phyloP scores from a whole-genome alignment of 2,888 invertebrate species.

The Ochropacha duplaris region DNA sequence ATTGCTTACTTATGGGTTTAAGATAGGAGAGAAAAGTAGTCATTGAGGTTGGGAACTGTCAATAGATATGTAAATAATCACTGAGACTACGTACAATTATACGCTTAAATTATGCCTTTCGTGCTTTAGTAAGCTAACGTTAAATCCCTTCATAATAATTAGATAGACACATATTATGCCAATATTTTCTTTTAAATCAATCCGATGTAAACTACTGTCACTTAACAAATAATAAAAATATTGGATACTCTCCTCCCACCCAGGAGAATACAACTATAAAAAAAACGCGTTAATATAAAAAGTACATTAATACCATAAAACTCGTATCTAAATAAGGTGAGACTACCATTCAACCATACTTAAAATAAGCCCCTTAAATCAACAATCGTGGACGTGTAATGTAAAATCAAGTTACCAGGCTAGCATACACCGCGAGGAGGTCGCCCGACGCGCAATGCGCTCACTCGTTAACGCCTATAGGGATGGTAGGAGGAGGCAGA shows the following conservation, averaged over 20 bases:
- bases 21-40: conserved; percentile 15
- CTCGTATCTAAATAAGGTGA: background rate
- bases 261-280: background rate
- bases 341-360: background rate
- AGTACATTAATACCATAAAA: background rate
- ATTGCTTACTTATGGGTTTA: conserved; percentile 35
- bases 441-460: conserved; percentile 5
- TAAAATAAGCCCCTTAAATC: conserved; percentile 3
- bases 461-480: conserved; percentile 71
- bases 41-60: background rate
- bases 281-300: background rate
- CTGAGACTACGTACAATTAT: background rate
- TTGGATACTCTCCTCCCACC: background rate
- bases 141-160: background rate
- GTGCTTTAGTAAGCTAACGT: background rate
- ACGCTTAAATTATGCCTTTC: background rate
- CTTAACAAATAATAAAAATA: background rate
- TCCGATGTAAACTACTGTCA: background rate
- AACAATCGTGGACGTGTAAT: conserved; percentile 6
- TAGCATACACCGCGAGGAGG: conserved; percentile 21
- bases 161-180: background rate
- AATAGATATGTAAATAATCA: background rate
- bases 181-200: background rate
- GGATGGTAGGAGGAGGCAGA: conserved; percentile 78
- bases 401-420: conserved; percentile 28